Evolutionary conservation across 2,797 vertebrate genomes (phyloP), one percentile per base, ranked within the genome.

Genomic region (Crax fasciolata): DNA sequence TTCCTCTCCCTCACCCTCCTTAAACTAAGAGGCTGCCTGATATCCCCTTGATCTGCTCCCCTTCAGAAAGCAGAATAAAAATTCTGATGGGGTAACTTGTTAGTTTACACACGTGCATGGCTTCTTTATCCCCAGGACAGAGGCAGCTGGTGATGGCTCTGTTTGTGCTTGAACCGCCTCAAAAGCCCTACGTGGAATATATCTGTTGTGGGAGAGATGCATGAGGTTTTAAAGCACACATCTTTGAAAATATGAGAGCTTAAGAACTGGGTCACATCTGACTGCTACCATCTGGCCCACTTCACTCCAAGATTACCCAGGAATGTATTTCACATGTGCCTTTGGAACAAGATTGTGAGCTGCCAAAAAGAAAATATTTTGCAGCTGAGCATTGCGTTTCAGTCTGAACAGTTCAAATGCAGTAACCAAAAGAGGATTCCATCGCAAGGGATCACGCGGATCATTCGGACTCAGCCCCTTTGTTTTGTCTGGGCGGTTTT

Each of bases 251-350:
- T 75, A 71, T 55, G 84, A 96, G 78, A 90, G 87, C 89, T 95
- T 96, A 86, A 91, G 94, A 97, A 97, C 48, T 95, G 95, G 96
- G 94, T 96, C 96, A 95, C 93, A 87, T 96, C 94, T 96, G 95
- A 97, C 94, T 96, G 96, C 96, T 97, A 97, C 97, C 97, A 97
- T 97, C 97, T 97, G 97, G 96, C 96, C 91, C 95, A 58, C 83
- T 95, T 95, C 89, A 93, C 94, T 95, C 84, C 72, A 90, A 96
- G 94, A 96, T 97, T 97, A 94, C 79, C 95, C 92, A 96, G 94
- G 95, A 97, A 97, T 97, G 94, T 62, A 71, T 96, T 97, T 95
- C 95, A 97, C 96, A 97, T 97, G 96, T 95, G 96, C 92, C 90
- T 97, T 89, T 89, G 96, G 96, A 97, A 94, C 89, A 95, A 93